phyloP scores from a whole-genome alignment of 2,888 invertebrate genomes.

The Ctenicera cuprea region DNA sequence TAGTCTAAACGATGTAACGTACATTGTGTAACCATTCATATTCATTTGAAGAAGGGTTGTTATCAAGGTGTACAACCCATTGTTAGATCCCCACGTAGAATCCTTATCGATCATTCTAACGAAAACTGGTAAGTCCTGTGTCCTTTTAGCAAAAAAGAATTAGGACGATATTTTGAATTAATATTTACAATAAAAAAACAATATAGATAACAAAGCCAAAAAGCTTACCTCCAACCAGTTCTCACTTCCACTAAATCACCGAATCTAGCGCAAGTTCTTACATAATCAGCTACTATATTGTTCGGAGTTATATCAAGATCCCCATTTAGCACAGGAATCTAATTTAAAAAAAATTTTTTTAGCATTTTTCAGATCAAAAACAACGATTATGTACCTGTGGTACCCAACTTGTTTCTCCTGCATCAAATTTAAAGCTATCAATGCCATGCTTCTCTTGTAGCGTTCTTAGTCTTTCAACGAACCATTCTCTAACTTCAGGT shows the following conservation, averaged over 20 bases:
- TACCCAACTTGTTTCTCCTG: slow-evolving; percentile 84
- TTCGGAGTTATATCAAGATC: slow-evolving; percentile 76
- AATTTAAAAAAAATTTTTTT: slow-evolving; percentile 35
- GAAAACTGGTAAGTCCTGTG: slow-evolving; percentile 83
- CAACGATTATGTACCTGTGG: slow-evolving; percentile 73
- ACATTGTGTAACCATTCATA: slow-evolving; percentile 72
- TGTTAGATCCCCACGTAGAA: slow-evolving; percentile 81
- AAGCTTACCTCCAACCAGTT: slow-evolving; percentile 77
- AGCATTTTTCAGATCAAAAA: neutral
- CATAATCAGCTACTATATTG: slow-evolving; percentile 75
- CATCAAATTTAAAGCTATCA: slow-evolving; percentile 88
- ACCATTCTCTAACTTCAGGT: slow-evolving; percentile 79
- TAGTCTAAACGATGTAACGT: slow-evolving; percentile 23
- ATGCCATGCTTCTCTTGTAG: slow-evolving; percentile 79
- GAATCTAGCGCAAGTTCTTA: slow-evolving; percentile 76
- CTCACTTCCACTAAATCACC: slow-evolving; percentile 82
- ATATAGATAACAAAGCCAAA: too few relatives aligned
- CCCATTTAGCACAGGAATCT: slow-evolving; percentile 77
- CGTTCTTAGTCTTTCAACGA: slow-evolving; percentile 72
- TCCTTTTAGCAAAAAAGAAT: slow-evolving; percentile 67
- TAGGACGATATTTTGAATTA: too few relatives aligned
- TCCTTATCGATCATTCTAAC: slow-evolving; percentile 88
- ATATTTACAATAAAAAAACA: too few relatives aligned
- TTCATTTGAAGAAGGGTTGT: slow-evolving; percentile 81
- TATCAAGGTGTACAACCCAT: slow-evolving; percentile 83